These are phyloP conservation scores for Amia ocellicauda DNA, from an alignment of 2,113 vertebrate genomes.

Conservation along the genomic window DNA sequence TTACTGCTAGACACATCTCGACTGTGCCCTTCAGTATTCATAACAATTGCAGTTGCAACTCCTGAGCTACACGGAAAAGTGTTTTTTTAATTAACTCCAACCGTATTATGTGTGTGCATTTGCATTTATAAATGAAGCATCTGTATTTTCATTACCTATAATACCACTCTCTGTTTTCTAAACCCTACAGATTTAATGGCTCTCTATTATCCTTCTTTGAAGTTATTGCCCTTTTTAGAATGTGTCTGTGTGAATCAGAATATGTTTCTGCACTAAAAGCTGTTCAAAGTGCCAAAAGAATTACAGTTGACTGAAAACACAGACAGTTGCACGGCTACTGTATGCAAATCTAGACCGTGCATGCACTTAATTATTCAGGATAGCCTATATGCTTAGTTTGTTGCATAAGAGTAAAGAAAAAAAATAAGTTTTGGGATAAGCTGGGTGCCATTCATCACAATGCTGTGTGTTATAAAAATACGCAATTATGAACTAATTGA, in stretches of 20 bases:
- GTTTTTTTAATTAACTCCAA: constrained; percentile 10
- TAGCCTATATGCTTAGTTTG: no score
- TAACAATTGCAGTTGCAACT: neutral
- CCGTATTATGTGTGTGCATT: constrained; percentile 10
- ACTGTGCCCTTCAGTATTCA: neutral
- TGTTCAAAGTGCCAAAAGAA: no score
- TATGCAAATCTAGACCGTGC: no score
- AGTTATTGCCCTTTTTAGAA: constrained; percentile 1
- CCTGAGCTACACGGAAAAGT: neutral
- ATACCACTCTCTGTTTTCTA: neutral
- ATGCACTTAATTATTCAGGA: no score
- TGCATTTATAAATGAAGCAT: constrained; percentile 20
- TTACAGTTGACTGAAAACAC: no score
- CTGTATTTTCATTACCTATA: constrained; percentile 11
- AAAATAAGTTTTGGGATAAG: no score
- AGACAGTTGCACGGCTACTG: no score
- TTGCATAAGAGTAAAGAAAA: no score
- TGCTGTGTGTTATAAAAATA: no score
- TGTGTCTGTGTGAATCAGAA: neutral
- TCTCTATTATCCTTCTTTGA: constrained; percentile 12
- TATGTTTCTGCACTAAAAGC: no score
- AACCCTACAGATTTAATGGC: constrained; percentile 9
- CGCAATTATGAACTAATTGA: no score
- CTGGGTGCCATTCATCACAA: no score
- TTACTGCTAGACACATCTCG: neutral